A percentile compares a stretch with the other conserved stretches of the same genome.
phyloP scores from a whole-genome alignment of 2,113 vertebrate genomes.

The Oncorhynchus kisutch region DNA sequence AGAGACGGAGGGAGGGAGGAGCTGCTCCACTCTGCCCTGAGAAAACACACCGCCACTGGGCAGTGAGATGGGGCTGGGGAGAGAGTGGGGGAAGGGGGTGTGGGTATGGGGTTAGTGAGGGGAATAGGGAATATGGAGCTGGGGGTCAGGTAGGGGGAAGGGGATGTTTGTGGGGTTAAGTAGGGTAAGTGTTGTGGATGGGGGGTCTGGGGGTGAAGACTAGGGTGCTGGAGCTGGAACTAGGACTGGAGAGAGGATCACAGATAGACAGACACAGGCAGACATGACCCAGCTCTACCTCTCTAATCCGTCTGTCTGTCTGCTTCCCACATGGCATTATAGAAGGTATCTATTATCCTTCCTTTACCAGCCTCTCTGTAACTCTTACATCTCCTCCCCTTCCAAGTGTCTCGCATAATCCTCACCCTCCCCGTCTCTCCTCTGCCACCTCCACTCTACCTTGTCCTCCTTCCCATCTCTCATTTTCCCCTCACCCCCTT shows the following conservation, averaged over 20 bases:
- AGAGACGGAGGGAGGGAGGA: neutral
- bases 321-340: neutral
- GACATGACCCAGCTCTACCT: neutral
- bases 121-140: neutral
- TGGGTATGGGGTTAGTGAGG: too few species aligned
- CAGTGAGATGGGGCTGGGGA: neutral
- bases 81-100: neutral
- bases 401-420: too few species aligned
- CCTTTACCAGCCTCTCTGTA: neutral
- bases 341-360: neutral
- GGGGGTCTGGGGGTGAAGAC: conserved; percentile 18
- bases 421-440: neutral
- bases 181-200: neutral
- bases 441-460: neutral
- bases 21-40: neutral
- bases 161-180: neutral
- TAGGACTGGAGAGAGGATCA: conserved; percentile 2
- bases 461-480: neutral
- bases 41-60: neutral
- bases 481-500: conserved; percentile 7
- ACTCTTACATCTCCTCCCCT: neutral
- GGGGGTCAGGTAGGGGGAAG: neutral
- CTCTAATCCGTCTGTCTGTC: neutral
- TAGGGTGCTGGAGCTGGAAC: conserved; percentile 9
- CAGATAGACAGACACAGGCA: conserved; percentile 17